Conservation (phyloP, 2,797 vertebrate genomes). For the Cephalopachus bancanus region DNA sequence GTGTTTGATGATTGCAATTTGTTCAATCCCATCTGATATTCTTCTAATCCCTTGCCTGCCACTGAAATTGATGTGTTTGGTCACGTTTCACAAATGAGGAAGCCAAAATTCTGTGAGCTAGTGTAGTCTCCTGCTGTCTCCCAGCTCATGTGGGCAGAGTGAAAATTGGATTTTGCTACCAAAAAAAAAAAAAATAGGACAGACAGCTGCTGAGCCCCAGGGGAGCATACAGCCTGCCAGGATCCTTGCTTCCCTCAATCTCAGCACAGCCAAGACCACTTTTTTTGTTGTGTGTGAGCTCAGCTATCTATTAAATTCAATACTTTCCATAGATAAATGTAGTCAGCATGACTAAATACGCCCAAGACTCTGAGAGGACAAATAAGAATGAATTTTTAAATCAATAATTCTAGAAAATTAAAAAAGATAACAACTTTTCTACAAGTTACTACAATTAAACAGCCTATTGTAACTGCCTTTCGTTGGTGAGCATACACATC, state of each 20-base stretch:
- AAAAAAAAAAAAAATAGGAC: constrained; percentile 2
- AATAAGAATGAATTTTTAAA: constrained; percentile 4
- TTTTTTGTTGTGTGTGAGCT: constrained; percentile 4
- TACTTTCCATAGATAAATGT: constrained; percentile 45
- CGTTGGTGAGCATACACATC: background rate
- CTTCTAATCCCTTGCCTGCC: constrained; percentile 35
- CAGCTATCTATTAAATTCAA: constrained; percentile 34
- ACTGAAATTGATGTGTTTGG: constrained; percentile 60
- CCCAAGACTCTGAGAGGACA: background rate
- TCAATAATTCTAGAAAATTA: constrained; percentile 8
- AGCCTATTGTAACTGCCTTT: background rate
- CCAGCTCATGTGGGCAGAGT: background rate
- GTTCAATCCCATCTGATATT: background rate
- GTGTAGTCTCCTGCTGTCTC: constrained; percentile 47
- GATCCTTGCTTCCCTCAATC: background rate
- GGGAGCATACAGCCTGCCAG: constrained; percentile 23
- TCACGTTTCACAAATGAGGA: constrained; percentile 56
- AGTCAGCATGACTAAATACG: background rate
- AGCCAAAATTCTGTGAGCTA: constrained; percentile 55
- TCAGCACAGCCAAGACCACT: background rate
- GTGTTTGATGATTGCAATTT: background rate
- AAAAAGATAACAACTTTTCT: constrained; percentile 23
- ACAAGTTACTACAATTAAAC: constrained; percentile 50
- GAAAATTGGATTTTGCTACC: constrained; percentile 75
- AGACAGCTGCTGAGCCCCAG: constrained; percentile 71